phyloP scores from a whole-genome alignment of 2,888 invertebrate species.

The Epinotia nisella region DNA sequence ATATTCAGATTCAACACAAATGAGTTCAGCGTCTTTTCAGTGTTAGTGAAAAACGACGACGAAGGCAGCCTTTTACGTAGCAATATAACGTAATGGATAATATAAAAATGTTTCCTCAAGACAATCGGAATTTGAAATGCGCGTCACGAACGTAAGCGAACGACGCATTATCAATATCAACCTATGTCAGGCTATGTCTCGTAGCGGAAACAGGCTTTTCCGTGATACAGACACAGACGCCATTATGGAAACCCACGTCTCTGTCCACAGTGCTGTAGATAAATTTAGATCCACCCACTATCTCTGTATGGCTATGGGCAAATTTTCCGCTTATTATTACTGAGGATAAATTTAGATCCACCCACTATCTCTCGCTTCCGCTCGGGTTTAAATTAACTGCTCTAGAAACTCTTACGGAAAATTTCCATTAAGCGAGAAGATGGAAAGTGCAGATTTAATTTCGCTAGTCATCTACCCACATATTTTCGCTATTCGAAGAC shows the following conservation, averaged over 20 bases:
- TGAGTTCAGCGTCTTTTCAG: slow-evolving; percentile 15
- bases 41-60: slow-evolving; percentile 17
- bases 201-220: slow-evolving; percentile 39
- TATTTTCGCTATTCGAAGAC: background rate
- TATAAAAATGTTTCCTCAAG: slow-evolving; percentile 28
- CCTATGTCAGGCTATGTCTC: slow-evolving; percentile 28
- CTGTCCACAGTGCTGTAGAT: slow-evolving; percentile 51
- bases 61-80: slow-evolving; percentile 6
- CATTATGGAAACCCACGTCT: slow-evolving; percentile 46
- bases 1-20: slow-evolving; percentile 25
- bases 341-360: slow-evolving; percentile 66
- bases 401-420: slow-evolving; percentile 31
- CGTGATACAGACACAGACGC: slow-evolving; percentile 48
- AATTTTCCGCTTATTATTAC: slow-evolving; percentile 42
- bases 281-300: slow-evolving; percentile 67
- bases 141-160: slow-evolving; percentile 23
- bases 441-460: slow-evolving; percentile 53
- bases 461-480: slow-evolving; percentile 1
- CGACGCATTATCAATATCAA: slow-evolving; percentile 34
- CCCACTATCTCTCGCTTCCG: slow-evolving; percentile 51
- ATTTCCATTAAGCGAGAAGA: slow-evolving; percentile 13
- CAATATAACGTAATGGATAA: slow-evolving; percentile 5
- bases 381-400: slow-evolving; percentile 33
- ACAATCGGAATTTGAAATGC: slow-evolving; percentile 17
- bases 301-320: slow-evolving; percentile 21